These are phyloP conservation scores for Bugula neritina DNA, from an alignment of 2,888 invertebrate species.

Conservation along the genomic window DNA sequence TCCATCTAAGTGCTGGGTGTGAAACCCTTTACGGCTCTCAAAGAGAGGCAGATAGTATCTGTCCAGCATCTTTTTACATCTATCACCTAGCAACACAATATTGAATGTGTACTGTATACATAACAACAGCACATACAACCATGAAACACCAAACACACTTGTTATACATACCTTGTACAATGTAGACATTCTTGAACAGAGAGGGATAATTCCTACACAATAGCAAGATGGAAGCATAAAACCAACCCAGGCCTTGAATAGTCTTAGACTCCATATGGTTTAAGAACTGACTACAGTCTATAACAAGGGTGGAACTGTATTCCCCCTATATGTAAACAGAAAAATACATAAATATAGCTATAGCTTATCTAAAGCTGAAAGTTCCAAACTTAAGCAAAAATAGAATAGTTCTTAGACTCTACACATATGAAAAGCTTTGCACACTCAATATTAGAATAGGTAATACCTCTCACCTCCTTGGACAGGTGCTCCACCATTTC, in stretches of 20 bases:
- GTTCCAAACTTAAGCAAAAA: no score
- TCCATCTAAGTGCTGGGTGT: background rate
- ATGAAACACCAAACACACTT: no score
- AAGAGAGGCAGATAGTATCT: background rate
- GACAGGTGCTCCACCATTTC: background rate
- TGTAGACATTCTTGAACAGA: background rate
- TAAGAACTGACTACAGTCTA: background rate
- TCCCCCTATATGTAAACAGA: background rate
- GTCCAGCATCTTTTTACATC: background rate
- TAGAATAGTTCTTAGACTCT: no score
- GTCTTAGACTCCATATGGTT: background rate
- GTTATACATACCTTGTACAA: background rate
- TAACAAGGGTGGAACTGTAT: constrained; percentile 6
- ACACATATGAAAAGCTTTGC: no score
- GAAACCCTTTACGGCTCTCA: background rate
- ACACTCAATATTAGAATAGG: no score
- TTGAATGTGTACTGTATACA: background rate
- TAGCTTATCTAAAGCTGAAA: no score
- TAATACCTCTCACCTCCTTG: constrained; percentile 1
- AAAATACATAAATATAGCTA: no score
- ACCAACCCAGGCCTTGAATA: constrained; percentile 9
- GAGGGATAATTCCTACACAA: constrained; percentile 2
- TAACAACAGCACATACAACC: background rate
- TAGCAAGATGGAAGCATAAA: background rate
- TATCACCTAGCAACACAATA: background rate